A percentile compares a stretch with the other conserved stretches of the same genome.
Conservation (phyloP, 2,888 invertebrate genomes). For the Merodon equestris region DNA sequence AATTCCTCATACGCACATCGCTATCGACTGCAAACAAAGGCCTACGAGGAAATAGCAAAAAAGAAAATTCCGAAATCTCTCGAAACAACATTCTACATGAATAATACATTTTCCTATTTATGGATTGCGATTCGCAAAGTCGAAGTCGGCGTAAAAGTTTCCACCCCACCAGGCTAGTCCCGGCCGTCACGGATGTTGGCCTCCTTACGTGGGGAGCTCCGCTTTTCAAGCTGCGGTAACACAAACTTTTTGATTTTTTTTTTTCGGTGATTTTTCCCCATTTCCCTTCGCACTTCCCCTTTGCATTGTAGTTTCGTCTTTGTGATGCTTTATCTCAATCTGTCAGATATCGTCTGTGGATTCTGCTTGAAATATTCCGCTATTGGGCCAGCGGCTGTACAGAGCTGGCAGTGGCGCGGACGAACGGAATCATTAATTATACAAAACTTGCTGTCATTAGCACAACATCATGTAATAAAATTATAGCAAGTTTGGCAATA, state of each 20-base stretch:
- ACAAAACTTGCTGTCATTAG: slow-evolving; percentile 67
- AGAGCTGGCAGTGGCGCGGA: slow-evolving; percentile 26
- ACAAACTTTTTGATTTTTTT: slow-evolving; percentile 37
- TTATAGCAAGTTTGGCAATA: slow-evolving; percentile 66
- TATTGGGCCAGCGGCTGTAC: slow-evolving; percentile 25
- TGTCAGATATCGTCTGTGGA: slow-evolving; percentile 37
- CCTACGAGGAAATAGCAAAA: slow-evolving; percentile 23
- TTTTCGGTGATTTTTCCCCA: slow-evolving; percentile 18
- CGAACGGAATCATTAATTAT: slow-evolving; percentile 65
- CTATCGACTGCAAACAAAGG: not conserved
- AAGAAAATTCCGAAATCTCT: slow-evolving; percentile 27
- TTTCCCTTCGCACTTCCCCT: too few species aligned
- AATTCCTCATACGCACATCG: not conserved
- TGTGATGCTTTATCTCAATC: slow-evolving; percentile 46
- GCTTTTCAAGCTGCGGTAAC: slow-evolving; percentile 34
- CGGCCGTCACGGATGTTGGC: too few species aligned
- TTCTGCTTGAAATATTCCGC: slow-evolving; percentile 3
- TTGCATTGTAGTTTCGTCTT: not conserved
- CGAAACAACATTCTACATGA: slow-evolving; percentile 53
- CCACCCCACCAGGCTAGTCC: not conserved
- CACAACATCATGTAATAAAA: slow-evolving; percentile 64
- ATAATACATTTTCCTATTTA: slow-evolving; percentile 64
- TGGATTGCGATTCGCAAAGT: slow-evolving; percentile 31
- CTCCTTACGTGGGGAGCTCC: not conserved
- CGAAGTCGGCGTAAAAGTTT: slow-evolving; percentile 37